These are phyloP conservation scores for Desoria tigrina DNA, from an alignment of 2,888 invertebrate genomes.

Conservation along the genomic window DNA sequence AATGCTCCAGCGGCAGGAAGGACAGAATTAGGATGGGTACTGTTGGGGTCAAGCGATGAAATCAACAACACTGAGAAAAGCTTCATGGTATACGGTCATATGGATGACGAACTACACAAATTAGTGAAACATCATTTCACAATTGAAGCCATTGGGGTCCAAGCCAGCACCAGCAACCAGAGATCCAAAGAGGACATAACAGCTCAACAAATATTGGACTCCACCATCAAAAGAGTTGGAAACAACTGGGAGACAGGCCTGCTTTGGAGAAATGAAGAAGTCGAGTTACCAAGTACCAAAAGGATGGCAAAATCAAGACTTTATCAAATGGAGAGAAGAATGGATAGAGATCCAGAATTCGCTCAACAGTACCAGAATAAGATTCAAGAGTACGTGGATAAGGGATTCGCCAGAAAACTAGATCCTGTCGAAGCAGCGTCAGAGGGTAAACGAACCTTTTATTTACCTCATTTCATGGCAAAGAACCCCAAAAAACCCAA, in stretches of 20 bases:
- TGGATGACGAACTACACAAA: no score
- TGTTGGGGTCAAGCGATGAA: no score
- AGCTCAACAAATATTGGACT: not conserved
- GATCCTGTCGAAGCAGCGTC: not conserved
- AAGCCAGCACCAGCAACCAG: not conserved
- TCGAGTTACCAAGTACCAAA: no score
- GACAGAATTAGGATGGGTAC: no score
- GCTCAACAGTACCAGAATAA: no score
- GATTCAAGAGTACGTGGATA: no score
- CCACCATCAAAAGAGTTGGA: not conserved
- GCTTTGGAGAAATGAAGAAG: no score
- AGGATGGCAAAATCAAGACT: slow-evolving; percentile 21
- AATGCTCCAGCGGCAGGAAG: no score
- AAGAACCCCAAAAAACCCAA: slow-evolving; percentile 38
- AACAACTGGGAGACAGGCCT: no score
- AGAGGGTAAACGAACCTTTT: slow-evolving; percentile 21
- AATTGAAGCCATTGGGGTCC: not conserved
- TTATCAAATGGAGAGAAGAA: slow-evolving; percentile 19
- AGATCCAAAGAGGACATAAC: no score
- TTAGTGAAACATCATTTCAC: not conserved
- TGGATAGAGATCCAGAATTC: slow-evolving; percentile 24
- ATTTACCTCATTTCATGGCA: slow-evolving; percentile 45
- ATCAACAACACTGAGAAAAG: no score
- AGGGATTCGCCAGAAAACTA: slow-evolving; percentile 17
- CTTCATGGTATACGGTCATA: no score